A percentile compares a stretch with the other conserved stretches of the same genome.
Conservation (phyloP, 2,888 invertebrate genomes). For the Hypselothyrea guttata region DNA sequence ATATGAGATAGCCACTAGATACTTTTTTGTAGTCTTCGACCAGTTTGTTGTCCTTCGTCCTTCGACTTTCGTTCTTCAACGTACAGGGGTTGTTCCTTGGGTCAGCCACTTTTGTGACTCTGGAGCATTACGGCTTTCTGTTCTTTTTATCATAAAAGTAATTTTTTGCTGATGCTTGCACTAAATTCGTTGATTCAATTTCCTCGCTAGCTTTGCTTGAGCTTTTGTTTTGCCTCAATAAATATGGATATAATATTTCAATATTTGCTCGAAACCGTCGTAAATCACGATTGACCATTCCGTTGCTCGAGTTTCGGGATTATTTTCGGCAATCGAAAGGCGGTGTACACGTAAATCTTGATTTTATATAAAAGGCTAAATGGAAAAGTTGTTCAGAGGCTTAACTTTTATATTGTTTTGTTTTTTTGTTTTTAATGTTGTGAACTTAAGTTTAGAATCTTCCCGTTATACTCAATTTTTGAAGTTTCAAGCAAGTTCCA, state of each 20-base stretch:
- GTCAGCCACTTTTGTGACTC: conserved; percentile 36
- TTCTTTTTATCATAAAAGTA: conserved; percentile 71
- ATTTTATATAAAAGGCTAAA: too few relatives aligned
- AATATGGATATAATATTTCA: conserved; percentile 75
- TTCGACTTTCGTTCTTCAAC: conserved; percentile 11
- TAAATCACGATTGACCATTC: conserved; percentile 53
- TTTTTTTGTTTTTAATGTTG: too few relatives aligned
- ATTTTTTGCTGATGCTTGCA: conserved; percentile 72
- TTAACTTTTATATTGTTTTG: too few relatives aligned
- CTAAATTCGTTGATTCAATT: conserved; percentile 75
- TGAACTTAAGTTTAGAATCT: too few relatives aligned
- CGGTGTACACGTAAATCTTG: too few relatives aligned
- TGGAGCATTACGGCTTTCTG: neutral
- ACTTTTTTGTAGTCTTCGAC: conserved; percentile 10
- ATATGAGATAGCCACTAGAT: conserved; percentile 70
- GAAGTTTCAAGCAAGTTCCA: too few relatives aligned
- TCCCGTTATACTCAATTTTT: too few relatives aligned
- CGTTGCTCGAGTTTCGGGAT: too few relatives aligned
- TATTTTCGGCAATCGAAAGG: too few relatives aligned
- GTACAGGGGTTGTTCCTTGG: conserved; percentile 36
- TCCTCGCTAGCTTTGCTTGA: conserved; percentile 51
- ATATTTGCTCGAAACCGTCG: conserved; percentile 61
- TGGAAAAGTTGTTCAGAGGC: too few relatives aligned
- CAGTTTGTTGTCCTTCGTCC: conserved; percentile 19
- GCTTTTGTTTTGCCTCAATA: conserved; percentile 36